These are phyloP conservation scores for Antheraea assamensis DNA, from an alignment of 2,888 invertebrate genomes.

Conservation along the genomic window DNA sequence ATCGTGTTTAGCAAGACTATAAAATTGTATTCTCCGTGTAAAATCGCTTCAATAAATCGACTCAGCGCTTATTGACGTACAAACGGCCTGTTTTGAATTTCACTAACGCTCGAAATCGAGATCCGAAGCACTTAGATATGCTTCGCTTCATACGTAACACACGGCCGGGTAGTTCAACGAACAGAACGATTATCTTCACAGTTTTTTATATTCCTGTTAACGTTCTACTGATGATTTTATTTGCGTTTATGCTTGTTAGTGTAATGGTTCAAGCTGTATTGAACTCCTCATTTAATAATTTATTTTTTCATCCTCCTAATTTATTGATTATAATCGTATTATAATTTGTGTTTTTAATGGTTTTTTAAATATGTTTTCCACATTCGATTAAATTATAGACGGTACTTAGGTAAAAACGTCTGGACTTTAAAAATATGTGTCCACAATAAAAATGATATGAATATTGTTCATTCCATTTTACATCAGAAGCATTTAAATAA, in stretches of 20 bases:
- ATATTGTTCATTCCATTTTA: too few species aligned
- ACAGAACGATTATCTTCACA: constrained; percentile 10
- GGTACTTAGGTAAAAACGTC: too few species aligned
- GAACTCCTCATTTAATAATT: background rate
- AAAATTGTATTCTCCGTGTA: constrained; percentile 53
- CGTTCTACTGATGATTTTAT: too few species aligned
- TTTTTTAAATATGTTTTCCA: too few species aligned
- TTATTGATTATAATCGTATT: background rate
- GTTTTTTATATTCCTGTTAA: background rate
- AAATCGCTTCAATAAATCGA: constrained; percentile 71
- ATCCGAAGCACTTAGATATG: constrained; percentile 74
- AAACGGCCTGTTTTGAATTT: constrained; percentile 79
- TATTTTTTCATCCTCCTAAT: background rate
- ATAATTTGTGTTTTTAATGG: too few species aligned
- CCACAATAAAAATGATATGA: too few species aligned
- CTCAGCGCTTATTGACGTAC: constrained; percentile 61
- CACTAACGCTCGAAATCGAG: constrained; percentile 70
- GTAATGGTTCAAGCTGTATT: background rate
- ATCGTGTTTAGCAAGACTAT: constrained; percentile 33
- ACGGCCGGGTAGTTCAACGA: constrained; percentile 32
- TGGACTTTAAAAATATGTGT: too few species aligned
- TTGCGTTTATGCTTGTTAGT: background rate
- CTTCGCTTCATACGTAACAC: constrained; percentile 52
- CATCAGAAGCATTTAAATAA: too few species aligned
- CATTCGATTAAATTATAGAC: too few species aligned